phyloP scores from a whole-genome alignment of 35 echinoderm and acorn worm species.

The Ptychodera flava region DNA sequence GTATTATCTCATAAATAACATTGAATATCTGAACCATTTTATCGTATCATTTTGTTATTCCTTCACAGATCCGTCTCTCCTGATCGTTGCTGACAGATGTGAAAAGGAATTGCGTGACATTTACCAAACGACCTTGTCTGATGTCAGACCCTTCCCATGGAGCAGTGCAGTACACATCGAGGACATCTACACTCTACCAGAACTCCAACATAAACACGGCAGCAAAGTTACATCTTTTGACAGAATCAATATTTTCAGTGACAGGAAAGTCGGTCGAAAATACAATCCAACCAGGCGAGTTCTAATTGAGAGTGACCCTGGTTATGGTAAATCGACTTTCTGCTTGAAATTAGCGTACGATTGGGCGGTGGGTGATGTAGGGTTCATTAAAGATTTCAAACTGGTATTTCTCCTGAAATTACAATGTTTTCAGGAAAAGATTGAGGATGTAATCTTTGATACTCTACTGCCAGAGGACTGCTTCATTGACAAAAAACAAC shows the following conservation, averaged over 20 bases:
- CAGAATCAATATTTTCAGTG: not conserved
- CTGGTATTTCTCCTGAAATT: not conserved
- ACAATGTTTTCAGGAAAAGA: not conserved
- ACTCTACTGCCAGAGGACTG: not conserved
- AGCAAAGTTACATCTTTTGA: not conserved
- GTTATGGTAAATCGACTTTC: not conserved
- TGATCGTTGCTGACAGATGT: not conserved
- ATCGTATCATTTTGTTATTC: no score
- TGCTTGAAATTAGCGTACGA: not conserved
- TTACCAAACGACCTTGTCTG: not conserved
- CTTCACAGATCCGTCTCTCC: not conserved
- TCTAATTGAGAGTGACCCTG: not conserved
- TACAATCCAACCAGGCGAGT: not conserved
- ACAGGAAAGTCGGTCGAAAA: not conserved
- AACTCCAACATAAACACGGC: not conserved
- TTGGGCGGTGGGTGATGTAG: not conserved
- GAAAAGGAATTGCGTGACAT: not conserved
- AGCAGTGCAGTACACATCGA: not conserved
- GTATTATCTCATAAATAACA: no score
- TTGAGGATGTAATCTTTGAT: not conserved
- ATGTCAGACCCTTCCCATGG: not conserved
- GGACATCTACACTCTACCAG: not conserved
- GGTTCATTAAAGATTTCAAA: not conserved
- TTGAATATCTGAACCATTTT: no score
- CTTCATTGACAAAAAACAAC: not conserved